Conservation (phyloP, 1,140 invertebrate genomes). For the Ooceraea biroi region DNA sequence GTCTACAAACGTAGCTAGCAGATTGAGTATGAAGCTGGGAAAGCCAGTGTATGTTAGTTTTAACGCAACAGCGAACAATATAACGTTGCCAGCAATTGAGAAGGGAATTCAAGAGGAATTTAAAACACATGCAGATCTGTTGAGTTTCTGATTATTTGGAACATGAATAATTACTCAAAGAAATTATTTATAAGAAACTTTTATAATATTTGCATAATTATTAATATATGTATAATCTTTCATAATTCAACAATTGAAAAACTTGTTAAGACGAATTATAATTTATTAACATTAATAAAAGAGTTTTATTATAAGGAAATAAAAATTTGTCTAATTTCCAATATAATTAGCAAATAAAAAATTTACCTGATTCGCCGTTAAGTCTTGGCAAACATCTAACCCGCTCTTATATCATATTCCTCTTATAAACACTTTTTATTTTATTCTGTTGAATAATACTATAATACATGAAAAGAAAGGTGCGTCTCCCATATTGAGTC, state of each 20-base stretch:
- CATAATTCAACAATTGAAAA: not conserved
- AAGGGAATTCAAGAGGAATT: conserved; percentile 82
- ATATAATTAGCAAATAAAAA: too few species aligned
- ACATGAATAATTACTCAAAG: not conserved
- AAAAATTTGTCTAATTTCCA: too few species aligned
- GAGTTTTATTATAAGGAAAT: too few species aligned
- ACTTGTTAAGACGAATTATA: not conserved
- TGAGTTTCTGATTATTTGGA: conserved; percentile 53
- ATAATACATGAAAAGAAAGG: too few species aligned
- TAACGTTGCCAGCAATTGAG: conserved; percentile 78
- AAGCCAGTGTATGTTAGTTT: conserved; percentile 85
- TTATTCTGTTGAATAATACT: too few species aligned
- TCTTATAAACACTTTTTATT: too few species aligned
- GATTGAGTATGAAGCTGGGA: conserved; percentile 80
- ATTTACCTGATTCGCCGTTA: too few species aligned
- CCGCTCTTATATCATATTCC: too few species aligned
- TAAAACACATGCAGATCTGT: conserved; percentile 69
- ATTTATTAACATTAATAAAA: too few species aligned
- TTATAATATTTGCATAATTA: not conserved
- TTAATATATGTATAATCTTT: not conserved
- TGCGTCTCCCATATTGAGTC: too few species aligned
- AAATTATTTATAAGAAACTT: conserved; percentile 19
- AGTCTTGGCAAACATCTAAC: too few species aligned
- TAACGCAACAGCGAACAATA: conserved; percentile 79
- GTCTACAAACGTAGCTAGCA: conserved; percentile 81